Percentiles rank a stretch among this genome's conserved stretches.
Evolutionary conservation across 2,113 vertebrate species (phyloP).

Genomic region (Semicossyphus pulcher): DNA sequence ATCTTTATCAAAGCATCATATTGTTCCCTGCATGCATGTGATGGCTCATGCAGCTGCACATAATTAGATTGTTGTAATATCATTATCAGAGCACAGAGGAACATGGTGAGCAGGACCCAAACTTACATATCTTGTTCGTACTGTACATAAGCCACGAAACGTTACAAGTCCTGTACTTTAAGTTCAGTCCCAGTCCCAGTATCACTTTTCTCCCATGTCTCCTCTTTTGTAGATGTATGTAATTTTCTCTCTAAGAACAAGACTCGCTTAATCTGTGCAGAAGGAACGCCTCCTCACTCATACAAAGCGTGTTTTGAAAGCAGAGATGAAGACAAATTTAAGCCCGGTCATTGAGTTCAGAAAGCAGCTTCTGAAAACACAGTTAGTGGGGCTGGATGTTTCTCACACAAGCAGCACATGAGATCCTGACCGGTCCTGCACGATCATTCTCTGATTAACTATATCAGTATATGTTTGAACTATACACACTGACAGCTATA

Average conservation of each 20-base stretch:
- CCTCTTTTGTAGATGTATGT: conserved; percentile 22
- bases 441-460: background rate
- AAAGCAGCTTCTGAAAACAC: conserved; percentile 21
- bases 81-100: conserved; percentile 28
- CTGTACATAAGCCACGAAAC: background rate
- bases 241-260: conserved; percentile 38
- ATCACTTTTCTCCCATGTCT: conserved; percentile 33
- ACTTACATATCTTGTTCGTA: background rate
- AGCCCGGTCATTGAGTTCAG: conserved; percentile 6
- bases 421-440: background rate
- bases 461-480: too few relatives aligned
- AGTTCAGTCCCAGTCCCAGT: conserved; percentile 35
- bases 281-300: conserved; percentile 23
- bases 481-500: too few relatives aligned
- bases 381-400: conserved; percentile 4
- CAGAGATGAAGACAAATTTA: conserved; percentile 39
- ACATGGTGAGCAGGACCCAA: background rate
- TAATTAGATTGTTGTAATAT: conserved; percentile 57
- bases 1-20: conserved; percentile 42
- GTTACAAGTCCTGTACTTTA: background rate
- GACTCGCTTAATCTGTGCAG: conserved; percentile 3
- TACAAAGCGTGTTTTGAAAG: conserved; percentile 49
- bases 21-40: conserved; percentile 46
- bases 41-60: conserved; percentile 37
- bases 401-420: background rate